Evolutionary conservation across 1,140 invertebrate species (phyloP).

Genomic region (Papilio machaon): DNA sequence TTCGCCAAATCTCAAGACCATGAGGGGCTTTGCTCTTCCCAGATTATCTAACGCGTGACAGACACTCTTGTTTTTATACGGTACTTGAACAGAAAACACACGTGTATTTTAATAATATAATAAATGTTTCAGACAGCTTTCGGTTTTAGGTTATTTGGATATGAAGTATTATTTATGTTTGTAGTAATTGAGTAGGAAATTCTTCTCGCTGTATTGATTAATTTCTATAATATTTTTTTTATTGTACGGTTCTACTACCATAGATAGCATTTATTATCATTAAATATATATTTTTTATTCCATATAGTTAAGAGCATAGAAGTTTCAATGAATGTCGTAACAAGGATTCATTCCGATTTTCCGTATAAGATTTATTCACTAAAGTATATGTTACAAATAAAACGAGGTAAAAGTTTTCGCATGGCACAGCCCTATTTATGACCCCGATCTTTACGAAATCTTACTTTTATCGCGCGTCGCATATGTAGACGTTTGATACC

Average conservation of each 20-base stretch:
- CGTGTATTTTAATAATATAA: not conserved
- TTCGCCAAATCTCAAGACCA: slow-evolving; percentile 58
- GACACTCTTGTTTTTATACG: slow-evolving; percentile 55
- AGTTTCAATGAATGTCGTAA: not conserved
- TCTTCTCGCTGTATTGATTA: too few relatives aligned
- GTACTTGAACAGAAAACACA: slow-evolving; percentile 50
- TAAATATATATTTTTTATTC: not conserved
- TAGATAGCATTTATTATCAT: too few relatives aligned
- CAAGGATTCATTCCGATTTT: not conserved
- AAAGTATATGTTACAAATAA: not conserved
- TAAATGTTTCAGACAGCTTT: not conserved
- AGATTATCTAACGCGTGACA: slow-evolving; percentile 78
- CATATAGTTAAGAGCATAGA: not conserved
- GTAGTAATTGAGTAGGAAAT: too few relatives aligned
- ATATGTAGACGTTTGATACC: slow-evolving; percentile 76
- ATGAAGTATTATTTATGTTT: too few relatives aligned
- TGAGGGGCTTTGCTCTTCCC: slow-evolving; percentile 63
- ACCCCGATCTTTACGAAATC: slow-evolving; percentile 62
- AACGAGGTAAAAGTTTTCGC: not conserved
- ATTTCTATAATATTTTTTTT: too few relatives aligned
- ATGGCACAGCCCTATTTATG: slow-evolving; percentile 52
- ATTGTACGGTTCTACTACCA: too few relatives aligned
- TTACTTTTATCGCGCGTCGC: slow-evolving; percentile 73
- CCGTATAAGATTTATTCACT: not conserved
- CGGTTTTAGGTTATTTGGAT: not conserved